Evolutionary conservation across 2,888 invertebrate genomes (phyloP).

Genomic region (Mylabris sibirica): DNA sequence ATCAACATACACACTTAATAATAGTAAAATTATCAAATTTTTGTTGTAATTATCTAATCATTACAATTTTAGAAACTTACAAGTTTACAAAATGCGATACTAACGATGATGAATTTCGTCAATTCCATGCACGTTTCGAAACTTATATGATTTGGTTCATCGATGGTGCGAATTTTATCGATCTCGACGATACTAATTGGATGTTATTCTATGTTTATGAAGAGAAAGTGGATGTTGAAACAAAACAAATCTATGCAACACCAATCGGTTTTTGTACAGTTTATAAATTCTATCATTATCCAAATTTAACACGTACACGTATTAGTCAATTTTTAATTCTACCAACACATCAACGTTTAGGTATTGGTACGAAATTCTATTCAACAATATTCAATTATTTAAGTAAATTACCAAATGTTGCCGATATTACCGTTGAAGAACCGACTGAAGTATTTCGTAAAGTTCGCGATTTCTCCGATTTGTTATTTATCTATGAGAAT

Average conservation of each 20-base stretch:
- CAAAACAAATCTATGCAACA: constrained; percentile 68
- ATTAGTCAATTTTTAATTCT: constrained; percentile 92
- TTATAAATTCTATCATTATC: constrained; percentile 95
- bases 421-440: constrained; percentile 90
- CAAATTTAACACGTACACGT: constrained; percentile 83
- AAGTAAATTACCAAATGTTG: constrained; percentile 62
- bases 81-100: constrained; percentile 84
- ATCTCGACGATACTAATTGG: constrained; percentile 93
- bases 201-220: constrained; percentile 83
- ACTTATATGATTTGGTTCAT: constrained; percentile 95
- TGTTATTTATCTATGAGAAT: constrained; percentile 37
- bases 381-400: constrained; percentile 50
- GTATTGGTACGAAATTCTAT: constrained; percentile 83
- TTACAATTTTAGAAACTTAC: constrained; percentile 60
- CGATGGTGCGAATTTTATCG: constrained; percentile 95
- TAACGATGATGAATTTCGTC: constrained; percentile 74
- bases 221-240: constrained; percentile 69
- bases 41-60: not conserved
- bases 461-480: constrained; percentile 73
- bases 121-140: constrained; percentile 85
- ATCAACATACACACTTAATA: constrained; percentile 39
- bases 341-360: constrained; percentile 89
- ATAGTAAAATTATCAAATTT: constrained; percentile 24
- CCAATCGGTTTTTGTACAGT: constrained; percentile 89
- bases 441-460: constrained; percentile 91